Conservation (phyloP, 2,888 invertebrate species). For the Rhagonycha lutea region DNA sequence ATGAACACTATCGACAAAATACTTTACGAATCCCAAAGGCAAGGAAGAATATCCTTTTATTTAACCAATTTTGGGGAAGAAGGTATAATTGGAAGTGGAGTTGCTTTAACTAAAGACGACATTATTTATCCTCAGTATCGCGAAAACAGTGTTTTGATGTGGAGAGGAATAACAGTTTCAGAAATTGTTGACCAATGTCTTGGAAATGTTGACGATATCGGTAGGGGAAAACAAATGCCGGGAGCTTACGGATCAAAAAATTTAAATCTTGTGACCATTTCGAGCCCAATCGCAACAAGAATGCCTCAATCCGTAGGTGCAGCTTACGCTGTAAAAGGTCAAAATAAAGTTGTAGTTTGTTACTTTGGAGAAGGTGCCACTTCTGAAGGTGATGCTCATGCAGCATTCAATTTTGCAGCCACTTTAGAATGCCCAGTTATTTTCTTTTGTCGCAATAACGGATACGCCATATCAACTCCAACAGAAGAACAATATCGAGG, state of each 20-base stretch:
- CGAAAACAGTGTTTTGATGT: constrained; percentile 91
- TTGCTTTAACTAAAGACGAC: constrained; percentile 80
- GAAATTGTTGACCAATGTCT: constrained; percentile 96
- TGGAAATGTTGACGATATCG: constrained; percentile 84
- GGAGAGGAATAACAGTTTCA: constrained; percentile 83
- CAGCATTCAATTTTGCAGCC: constrained; percentile 98
- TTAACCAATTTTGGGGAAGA: constrained; percentile 99
- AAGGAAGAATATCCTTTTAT: constrained; percentile 94
- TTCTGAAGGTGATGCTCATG: constrained; percentile 97
- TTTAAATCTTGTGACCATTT: constrained; percentile 90
- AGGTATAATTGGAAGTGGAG: constrained; percentile 92
- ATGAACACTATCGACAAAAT: constrained; percentile 95
- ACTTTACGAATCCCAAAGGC: constrained; percentile 90
- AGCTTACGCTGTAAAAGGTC: constrained; percentile 88
- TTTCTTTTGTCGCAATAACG: constrained; percentile 97
- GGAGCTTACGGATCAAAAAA: constrained; percentile 92
- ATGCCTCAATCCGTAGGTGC: constrained; percentile 97
- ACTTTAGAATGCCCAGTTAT: constrained; percentile 93
- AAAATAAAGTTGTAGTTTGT: constrained; percentile 66
- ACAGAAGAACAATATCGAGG: constrained; percentile 92
- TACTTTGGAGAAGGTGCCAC: constrained; percentile 97
- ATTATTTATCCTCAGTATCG: constrained; percentile 96
- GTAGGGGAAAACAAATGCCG: constrained; percentile 96
- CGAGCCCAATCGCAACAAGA: constrained; percentile 91
- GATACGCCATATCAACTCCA: constrained; percentile 98